Evolutionary conservation across 2,888 invertebrate genomes (phyloP).

Genomic region (Synanthedon andrenaeformis): DNA sequence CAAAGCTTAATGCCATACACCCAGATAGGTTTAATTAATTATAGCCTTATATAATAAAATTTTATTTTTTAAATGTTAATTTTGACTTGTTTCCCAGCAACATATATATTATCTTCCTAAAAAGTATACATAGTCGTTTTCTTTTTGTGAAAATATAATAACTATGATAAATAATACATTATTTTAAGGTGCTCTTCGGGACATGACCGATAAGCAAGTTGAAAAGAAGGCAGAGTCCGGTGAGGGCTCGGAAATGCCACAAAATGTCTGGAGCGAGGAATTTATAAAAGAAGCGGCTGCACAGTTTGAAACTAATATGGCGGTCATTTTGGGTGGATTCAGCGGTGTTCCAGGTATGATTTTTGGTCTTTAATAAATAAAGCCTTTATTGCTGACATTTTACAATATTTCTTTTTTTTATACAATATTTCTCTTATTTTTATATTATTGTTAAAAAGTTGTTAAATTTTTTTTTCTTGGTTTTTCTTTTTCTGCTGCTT

Average conservation of each 20-base stretch:
- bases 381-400: too few relatives aligned
- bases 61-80: too few relatives aligned
- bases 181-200: constrained; percentile 70
- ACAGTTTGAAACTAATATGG: constrained; percentile 79
- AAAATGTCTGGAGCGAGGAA: constrained; percentile 78
- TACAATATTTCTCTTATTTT: background rate
- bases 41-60: too few relatives aligned
- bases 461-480: background rate
- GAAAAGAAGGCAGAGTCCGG: constrained; percentile 7
- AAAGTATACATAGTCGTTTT: too few relatives aligned
- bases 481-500: too few relatives aligned
- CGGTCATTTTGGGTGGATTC: constrained; percentile 59
- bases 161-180: too few relatives aligned
- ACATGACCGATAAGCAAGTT: constrained; percentile 49
- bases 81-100: too few relatives aligned
- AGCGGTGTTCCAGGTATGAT: constrained; percentile 52
- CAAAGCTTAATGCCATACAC: too few relatives aligned
- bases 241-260: constrained; percentile 21
- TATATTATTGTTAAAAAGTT: background rate
- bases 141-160: too few relatives aligned
- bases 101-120: too few relatives aligned
- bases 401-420: background rate
- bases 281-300: constrained; percentile 78
- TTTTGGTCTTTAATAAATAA: background rate
- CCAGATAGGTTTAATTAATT: too few relatives aligned